Conservation (phyloP, 2,113 vertebrate species). For the Seriola aureovittata region DNA sequence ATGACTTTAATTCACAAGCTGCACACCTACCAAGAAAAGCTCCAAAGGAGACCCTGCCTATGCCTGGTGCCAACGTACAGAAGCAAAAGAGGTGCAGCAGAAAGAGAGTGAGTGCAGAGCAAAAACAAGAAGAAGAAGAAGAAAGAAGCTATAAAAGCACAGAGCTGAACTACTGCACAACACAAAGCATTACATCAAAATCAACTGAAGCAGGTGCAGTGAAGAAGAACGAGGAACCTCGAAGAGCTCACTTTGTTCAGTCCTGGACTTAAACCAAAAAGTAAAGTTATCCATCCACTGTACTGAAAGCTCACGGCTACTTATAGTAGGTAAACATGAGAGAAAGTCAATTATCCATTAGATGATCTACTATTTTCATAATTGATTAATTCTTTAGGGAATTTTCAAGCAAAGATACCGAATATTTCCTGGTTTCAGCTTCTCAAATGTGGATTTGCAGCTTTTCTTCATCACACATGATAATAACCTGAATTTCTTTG, state of each 20-base stretch:
- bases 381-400: background rate
- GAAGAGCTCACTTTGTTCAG: background rate
- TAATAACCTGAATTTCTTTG: too few relatives aligned
- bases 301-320: background rate
- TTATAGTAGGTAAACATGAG: background rate
- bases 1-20: constrained; percentile 29
- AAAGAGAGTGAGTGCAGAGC: constrained; percentile 68
- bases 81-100: constrained; percentile 72
- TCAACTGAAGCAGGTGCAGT: constrained; percentile 21
- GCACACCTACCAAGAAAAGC: constrained; percentile 92
- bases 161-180: constrained; percentile 23
- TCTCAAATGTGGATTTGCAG: too few relatives aligned
- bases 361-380: background rate
- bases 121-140: constrained; percentile 20
- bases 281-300: background rate
- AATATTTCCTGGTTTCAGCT: background rate
- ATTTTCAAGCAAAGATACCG: background rate
- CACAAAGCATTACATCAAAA: constrained; percentile 2
- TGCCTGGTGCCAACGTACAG: constrained; percentile 82
- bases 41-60: constrained; percentile 93
- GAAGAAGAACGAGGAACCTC: background rate
- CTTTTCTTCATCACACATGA: too few relatives aligned
- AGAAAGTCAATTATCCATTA: background rate
- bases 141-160: constrained; percentile 20
- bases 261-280: background rate